phyloP scores from a whole-genome alignment of 2,113 vertebrate genomes.

The Hymenochirus boettgeri region DNA sequence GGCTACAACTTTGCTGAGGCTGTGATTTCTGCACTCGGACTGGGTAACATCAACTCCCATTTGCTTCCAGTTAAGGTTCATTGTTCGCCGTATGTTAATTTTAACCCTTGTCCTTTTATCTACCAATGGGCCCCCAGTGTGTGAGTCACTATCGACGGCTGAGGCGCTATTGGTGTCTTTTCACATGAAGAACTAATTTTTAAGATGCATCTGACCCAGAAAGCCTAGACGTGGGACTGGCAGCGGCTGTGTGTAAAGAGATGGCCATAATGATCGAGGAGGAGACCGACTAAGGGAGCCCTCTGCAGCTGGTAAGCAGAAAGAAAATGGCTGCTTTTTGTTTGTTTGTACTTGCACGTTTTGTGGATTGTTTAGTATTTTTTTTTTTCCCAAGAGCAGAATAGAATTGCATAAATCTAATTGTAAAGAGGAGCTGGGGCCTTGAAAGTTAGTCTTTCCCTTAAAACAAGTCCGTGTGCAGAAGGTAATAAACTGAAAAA shows the following conservation, averaged over 20 bases:
- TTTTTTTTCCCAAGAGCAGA: no score
- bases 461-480: no score
- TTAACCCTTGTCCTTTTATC: conserved; percentile 52
- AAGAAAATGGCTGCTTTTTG: not conserved
- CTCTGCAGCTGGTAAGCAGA: conserved; percentile 78
- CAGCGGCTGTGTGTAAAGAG: conserved; percentile 87
- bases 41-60: no score
- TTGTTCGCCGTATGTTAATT: no score
- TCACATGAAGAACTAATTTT: conserved; percentile 96
- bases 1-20: conserved; percentile 98
- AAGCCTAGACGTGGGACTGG: conserved; percentile 91
- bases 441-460: no score
- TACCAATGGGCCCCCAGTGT: conserved; percentile 91
- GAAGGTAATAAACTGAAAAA: no score
- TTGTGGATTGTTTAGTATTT: no score
- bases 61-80: no score
- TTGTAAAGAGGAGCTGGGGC: no score
- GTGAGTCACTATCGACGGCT: conserved; percentile 90
- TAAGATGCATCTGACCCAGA: conserved; percentile 96
- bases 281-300: conserved; percentile 78
- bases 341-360: not conserved
- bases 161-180: conserved; percentile 91
- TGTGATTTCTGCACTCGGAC: conserved; percentile 97
- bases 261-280: conserved; percentile 88
- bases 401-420: no score